Evolutionary conservation across 1,140 invertebrate species (phyloP).

Genomic region (Lepidostoma basale): DNA sequence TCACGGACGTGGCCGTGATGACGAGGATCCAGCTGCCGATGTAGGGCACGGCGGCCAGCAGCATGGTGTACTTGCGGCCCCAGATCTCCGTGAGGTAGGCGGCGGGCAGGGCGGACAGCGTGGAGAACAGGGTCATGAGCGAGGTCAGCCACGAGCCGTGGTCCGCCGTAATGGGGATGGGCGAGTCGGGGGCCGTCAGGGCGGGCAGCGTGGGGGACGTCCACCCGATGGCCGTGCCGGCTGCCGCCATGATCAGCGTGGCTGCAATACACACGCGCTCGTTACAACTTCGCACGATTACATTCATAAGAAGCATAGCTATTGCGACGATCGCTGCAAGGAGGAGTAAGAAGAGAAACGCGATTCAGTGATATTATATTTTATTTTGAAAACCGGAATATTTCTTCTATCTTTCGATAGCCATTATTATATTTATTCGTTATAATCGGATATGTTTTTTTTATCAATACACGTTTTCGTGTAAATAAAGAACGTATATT

Average conservation of each 20-base stretch:
- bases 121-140: slow-evolving; percentile 60
- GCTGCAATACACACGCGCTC: too few relatives aligned
- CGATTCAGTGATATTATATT: background rate
- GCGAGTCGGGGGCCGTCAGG: slow-evolving; percentile 55
- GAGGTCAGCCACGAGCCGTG: slow-evolving; percentile 70
- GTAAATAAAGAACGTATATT: background rate
- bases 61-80: slow-evolving; percentile 72
- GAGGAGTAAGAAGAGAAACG: background rate
- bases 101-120: slow-evolving; percentile 56
- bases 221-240: slow-evolving; percentile 64
- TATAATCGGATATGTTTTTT: too few relatives aligned
- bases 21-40: slow-evolving; percentile 71
- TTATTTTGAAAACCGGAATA: too few relatives aligned
- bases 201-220: slow-evolving; percentile 64
- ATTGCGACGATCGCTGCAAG: background rate
- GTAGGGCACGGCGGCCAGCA: slow-evolving; percentile 67
- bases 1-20: slow-evolving; percentile 59
- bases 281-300: too few relatives aligned
- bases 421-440: too few relatives aligned
- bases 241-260: slow-evolving; percentile 60
- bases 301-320: too few relatives aligned
- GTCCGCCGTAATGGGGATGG: slow-evolving; percentile 60
- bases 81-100: slow-evolving; percentile 60
- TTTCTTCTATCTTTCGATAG: too few relatives aligned
- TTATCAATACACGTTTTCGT: too few relatives aligned